Conservation (phyloP, 1,140 invertebrate genomes). For the Prorops nasuta region DNA sequence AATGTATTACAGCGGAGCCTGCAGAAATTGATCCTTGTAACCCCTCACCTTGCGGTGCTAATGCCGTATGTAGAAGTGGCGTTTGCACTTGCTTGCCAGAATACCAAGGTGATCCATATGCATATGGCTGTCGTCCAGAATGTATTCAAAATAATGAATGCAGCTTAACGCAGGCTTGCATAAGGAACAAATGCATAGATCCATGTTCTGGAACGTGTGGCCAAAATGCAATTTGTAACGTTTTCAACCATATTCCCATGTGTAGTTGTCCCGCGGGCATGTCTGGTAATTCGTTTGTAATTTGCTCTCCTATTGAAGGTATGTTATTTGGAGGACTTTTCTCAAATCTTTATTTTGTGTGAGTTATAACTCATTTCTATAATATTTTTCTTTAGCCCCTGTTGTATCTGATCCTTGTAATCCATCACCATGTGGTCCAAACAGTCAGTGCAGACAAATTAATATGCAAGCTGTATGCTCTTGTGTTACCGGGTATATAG, state of each 20-base stretch:
- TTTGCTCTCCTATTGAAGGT: too few species aligned
- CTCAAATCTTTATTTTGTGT: too few species aligned
- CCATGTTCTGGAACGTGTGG: conserved; percentile 75
- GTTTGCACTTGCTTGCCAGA: conserved; percentile 71
- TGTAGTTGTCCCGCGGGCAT: conserved; percentile 62
- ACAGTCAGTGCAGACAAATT: conserved; percentile 67
- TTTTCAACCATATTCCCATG: conserved; percentile 67
- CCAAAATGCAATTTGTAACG: conserved; percentile 62
- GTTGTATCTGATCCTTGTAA: conserved; percentile 70
- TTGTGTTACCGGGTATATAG: conserved; percentile 68
- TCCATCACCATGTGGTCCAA: conserved; percentile 76
- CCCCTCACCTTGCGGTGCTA: conserved; percentile 77
- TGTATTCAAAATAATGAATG: conserved; percentile 71
- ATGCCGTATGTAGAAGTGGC: conserved; percentile 69
- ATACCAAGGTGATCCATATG: conserved; percentile 74
- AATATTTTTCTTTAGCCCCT: too few species aligned
- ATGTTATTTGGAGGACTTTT: conserved; percentile 32
- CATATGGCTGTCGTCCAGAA: conserved; percentile 69
- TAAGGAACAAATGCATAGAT: conserved; percentile 72
- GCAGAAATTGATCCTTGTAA: conserved; percentile 68
- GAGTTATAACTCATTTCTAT: too few species aligned
- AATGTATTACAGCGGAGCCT: neutral
- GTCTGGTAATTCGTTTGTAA: conserved; percentile 64
- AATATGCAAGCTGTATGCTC: conserved; percentile 66
- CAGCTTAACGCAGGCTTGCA: conserved; percentile 64